phyloP scores from a whole-genome alignment of 2,113 vertebrate genomes.

The Nymphicus hollandicus region DNA sequence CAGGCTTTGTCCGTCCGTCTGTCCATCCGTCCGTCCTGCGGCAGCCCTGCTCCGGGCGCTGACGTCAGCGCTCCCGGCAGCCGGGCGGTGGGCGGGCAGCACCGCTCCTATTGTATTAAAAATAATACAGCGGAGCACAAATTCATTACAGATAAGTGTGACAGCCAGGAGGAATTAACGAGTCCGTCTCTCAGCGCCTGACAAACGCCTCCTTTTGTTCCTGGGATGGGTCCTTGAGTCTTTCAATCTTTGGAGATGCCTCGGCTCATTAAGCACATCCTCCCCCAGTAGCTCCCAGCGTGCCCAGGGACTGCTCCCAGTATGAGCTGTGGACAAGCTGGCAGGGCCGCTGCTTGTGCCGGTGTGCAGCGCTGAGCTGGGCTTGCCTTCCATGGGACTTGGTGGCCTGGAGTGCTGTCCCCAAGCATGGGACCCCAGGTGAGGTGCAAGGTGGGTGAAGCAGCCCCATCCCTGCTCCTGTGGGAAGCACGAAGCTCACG shows the following conservation, averaged over 20 bases:
- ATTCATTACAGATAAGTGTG: constrained; percentile 69
- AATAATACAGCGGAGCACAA: constrained; percentile 70
- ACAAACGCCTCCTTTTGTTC: constrained; percentile 68
- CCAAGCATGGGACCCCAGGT: fast-evolving
- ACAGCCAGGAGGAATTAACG: constrained; percentile 67
- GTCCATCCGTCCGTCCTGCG: neutral
- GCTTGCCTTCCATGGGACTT: neutral
- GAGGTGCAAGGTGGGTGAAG: neutral
- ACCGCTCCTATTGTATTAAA: constrained; percentile 69
- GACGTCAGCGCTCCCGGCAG: constrained; percentile 53
- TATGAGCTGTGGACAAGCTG: neutral
- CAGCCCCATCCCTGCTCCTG: neutral
- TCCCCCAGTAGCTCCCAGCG: constrained; percentile 10
- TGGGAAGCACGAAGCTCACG: neutral
- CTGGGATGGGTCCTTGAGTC: constrained; percentile 54
- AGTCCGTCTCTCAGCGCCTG: constrained; percentile 64
- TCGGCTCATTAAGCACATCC: constrained; percentile 31
- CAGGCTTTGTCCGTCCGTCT: neutral
- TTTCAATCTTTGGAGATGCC: constrained; percentile 58
- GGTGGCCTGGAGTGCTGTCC: neutral
- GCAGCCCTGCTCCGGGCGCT: constrained; percentile 22
- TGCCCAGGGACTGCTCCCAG: neutral
- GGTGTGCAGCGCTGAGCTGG: fast-evolving
- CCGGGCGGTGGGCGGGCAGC: constrained; percentile 54
- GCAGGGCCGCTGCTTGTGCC: neutral